Conservation (phyloP, 1,140 invertebrate species). For the Calliphora vicina region DNA sequence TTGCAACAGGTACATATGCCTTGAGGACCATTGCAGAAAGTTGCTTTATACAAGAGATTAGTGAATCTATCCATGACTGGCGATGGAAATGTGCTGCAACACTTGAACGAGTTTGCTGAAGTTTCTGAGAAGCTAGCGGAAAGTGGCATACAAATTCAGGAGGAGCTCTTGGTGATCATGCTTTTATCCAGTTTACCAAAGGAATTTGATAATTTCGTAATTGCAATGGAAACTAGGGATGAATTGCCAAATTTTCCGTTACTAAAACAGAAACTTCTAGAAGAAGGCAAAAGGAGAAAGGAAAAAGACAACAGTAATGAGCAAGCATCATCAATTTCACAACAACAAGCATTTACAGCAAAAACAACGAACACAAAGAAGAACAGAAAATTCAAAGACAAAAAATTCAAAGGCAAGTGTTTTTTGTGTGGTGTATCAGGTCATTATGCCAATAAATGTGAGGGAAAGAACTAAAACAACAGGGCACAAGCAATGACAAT, state of each 20-base stretch:
- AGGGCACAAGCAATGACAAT: neutral
- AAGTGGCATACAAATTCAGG: slow-evolving; percentile 27
- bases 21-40: slow-evolving; percentile 7
- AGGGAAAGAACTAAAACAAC: neutral
- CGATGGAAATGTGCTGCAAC: neutral
- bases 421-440: neutral
- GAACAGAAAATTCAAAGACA: neutral
- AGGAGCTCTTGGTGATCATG: slow-evolving; percentile 35
- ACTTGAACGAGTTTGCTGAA: slow-evolving; percentile 4
- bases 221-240: slow-evolving; percentile 38
- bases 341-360: slow-evolving; percentile 6
- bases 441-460: neutral
- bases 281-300: slow-evolving; percentile 31
- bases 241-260: neutral
- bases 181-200: neutral
- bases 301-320: neutral
- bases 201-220: slow-evolving; percentile 36
- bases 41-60: slow-evolving; percentile 7
- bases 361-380: neutral
- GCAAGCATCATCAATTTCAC: neutral
- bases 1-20: neutral
- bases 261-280: slow-evolving; percentile 33
- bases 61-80: neutral
- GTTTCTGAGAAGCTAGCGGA: slow-evolving; percentile 32
- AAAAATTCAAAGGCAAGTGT: neutral